Evolutionary conservation across 2,797 vertebrate species (phyloP).

Genomic region (Sparus aurata): DNA sequence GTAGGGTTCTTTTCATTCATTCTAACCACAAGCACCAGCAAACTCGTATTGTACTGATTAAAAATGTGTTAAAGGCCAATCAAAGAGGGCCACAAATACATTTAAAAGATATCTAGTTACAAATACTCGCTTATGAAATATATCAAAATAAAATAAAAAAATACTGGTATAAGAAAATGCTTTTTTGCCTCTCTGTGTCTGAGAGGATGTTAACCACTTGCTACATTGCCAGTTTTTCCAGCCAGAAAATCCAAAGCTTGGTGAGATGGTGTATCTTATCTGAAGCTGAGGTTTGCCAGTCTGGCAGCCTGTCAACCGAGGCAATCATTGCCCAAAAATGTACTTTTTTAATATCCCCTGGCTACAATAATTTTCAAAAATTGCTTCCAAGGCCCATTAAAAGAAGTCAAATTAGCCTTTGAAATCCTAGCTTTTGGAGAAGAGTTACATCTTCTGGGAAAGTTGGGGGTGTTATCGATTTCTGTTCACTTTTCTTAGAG

Average conservation of each 20-base stretch:
- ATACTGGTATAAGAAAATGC: too few relatives aligned
- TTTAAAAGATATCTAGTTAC: too few relatives aligned
- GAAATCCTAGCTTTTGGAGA: background rate
- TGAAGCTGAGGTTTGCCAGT: background rate
- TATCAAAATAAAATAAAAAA: too few relatives aligned
- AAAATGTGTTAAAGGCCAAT: too few relatives aligned
- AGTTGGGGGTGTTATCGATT: background rate
- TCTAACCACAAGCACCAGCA: too few relatives aligned
- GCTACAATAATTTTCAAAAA: constrained; percentile 8
- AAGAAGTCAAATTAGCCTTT: constrained; percentile 11
- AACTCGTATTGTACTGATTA: too few relatives aligned
- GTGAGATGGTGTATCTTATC: background rate
- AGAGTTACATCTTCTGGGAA: background rate
- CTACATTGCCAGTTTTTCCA: background rate
- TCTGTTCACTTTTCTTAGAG: constrained; percentile 19
- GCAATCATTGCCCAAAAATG: constrained; percentile 1
- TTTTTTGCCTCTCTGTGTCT: background rate
- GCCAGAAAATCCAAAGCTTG: background rate
- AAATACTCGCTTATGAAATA: too few relatives aligned
- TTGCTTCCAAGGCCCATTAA: background rate
- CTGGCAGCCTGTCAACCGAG: background rate
- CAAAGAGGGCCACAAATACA: too few relatives aligned
- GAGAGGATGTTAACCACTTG: too few relatives aligned
- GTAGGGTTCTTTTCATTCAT: background rate
- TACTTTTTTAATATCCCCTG: background rate